Base-by-base conservation (phyloP, 2,888 invertebrate species). In the Melinaea menophilus region DNA sequence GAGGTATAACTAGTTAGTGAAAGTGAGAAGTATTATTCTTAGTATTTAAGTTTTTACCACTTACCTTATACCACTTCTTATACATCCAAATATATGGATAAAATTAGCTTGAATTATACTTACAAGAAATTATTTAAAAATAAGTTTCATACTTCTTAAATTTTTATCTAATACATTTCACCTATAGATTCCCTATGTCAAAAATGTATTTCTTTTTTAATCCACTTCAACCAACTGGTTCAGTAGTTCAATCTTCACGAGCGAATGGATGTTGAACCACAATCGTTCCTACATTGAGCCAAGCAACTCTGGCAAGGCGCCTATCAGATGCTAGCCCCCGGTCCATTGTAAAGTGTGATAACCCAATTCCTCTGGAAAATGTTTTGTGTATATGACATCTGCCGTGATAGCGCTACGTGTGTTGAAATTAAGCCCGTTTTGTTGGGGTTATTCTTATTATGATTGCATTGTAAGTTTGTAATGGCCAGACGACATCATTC, bases 281-380 rank as follows among this genome's bases (percentile, higher is more conserved):
- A 67, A 63, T 63, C 65, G 68, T 62, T 76, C 71, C 74, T 76
- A 76, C 75, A 76, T 73, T 66, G 75, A 75, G 86, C 82, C 86
- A 86, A 85, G 80, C 80, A 75, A 76, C 76, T 74, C 85, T 86
- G 88, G 88, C 88, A 84, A 77, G 72, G 69, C 71, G 77, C 82
- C 82, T 88, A 88, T 88, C 88, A 76, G 88, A 87, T 88, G 72
- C 72, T 56, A 64, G 59, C 62, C 51, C 45, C 70, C 69, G 67
- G 63, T 65, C 75, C 72, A 76, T 77, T 79, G 81, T 74, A 71
- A 76, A 76, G 69, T 72, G 74, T 75, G 83, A 83, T 87, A 86
- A 82, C 87, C 85, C 78, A 84, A 75, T 86, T 79, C 76, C 71
- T 71, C 68, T 71, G 71, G 77, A 77, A 80, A 80, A 80, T 78